Evolutionary conservation across 2,113 vertebrate species (phyloP), one percentile per base, ranked within the genome.

Genomic region (Aphelocoma coerulescens): DNA sequence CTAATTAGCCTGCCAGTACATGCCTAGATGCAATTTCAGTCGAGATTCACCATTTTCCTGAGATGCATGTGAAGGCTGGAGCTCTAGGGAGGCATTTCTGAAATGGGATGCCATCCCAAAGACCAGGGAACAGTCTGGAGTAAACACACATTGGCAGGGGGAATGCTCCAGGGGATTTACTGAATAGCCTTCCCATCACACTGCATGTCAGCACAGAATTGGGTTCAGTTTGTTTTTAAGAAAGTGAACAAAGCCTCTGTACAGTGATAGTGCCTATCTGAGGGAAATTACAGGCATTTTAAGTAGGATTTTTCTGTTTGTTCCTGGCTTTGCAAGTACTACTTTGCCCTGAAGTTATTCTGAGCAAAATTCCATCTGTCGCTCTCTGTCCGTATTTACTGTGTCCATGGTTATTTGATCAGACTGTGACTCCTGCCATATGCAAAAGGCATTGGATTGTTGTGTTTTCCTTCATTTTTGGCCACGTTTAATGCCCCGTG

Each of bases 281-380:
- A 90, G 66, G 51, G 51, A 55, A 90, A 57, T 63, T 18, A 21
- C 28, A 63, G 59, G 69, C 57, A 30, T 74, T 84, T 68, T 16
- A 49, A 88, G 55, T 7, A 82, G 57, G 61, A 43, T 84, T 91
- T 93, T 92, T 84, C 73, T 92, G 66, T 87, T 94, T 95, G 77
- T 72, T 91, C 85, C 89, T 88, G 88, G 88, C 89, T 96, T 91
- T 72, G 86, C 80, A 87, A 59, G 41, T 78, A 46, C 71, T 89
- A 24, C 86, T 93, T 49, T 93, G 76, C 89, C 82, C 85, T 91
- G 61, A 63, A 93, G 76, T 88, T 90, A 62, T 26, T 78, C 73
- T 67, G 57, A 90, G 92, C 80, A 89, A 88, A 94, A 89, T 33
- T 93, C 78, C 85, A 65, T 91, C 75, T 74, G 62, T 93, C 69